Conservation (phyloP, 1,140 invertebrate genomes). For the Steinernema khuongi region DNA sequence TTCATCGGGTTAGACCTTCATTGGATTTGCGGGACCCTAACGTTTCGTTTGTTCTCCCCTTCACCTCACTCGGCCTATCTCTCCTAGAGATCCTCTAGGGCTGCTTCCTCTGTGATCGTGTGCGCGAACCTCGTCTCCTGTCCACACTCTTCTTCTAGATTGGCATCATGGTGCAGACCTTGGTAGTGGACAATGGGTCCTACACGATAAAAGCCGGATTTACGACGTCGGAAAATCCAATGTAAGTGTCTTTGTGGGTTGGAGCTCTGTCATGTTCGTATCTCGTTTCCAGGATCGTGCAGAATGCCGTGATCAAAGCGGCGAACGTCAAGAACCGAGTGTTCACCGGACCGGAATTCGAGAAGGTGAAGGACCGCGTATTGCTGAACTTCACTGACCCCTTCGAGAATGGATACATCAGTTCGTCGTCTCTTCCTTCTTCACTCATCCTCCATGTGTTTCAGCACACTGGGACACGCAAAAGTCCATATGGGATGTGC, state of each 20-base stretch:
- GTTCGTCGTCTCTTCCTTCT: no score
- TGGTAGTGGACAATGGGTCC: neutral
- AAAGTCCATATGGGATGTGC: conserved; percentile 90
- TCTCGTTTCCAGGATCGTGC: conserved; percentile 63
- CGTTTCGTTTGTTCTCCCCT: no score
- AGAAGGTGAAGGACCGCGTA: conserved; percentile 90
- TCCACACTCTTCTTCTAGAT: no score
- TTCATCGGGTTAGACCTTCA: no score
- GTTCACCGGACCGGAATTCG: conserved; percentile 84
- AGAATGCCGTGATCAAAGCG: conserved; percentile 95
- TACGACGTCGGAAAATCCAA: neutral
- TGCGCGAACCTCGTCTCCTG: no score
- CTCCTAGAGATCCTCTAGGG: no score
- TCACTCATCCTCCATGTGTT: no score
- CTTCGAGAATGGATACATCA: conserved; percentile 73
- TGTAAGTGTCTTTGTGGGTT: neutral
- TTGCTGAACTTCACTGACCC: conserved; percentile 86
- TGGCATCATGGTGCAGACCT: no score
- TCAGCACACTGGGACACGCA: conserved; percentile 90
- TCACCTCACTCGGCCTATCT: no score
- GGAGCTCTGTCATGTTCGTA: neutral
- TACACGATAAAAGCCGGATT: neutral
- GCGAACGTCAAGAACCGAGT: conserved; percentile 85
- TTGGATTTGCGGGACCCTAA: no score
- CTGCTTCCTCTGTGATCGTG: no score